Conservation (phyloP, 2,888 invertebrate species). For the Caenorhabditis doughertyi region DNA sequence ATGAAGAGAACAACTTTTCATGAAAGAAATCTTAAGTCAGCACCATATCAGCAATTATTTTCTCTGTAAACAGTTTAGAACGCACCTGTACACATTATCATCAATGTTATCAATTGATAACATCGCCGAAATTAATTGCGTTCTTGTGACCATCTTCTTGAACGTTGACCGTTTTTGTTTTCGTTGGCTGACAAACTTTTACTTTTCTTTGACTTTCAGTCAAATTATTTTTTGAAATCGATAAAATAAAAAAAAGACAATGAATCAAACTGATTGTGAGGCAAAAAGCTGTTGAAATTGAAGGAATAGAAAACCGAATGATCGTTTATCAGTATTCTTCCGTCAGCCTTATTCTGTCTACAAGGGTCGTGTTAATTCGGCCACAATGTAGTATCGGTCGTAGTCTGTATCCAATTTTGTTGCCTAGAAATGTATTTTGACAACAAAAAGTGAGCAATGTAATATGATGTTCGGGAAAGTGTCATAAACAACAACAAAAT, state of each 20-base stretch:
- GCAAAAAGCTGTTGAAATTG: constrained; percentile 4
- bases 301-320: neutral
- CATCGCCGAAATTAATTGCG: constrained; percentile 53
- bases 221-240: neutral
- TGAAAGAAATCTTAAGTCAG: too few relatives aligned
- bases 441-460: neutral
- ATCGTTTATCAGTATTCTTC: constrained; percentile 31
- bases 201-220: constrained; percentile 8
- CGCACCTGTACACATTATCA: constrained; percentile 55
- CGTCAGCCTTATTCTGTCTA: constrained; percentile 7
- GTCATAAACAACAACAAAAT: constrained; percentile 25
- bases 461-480: neutral
- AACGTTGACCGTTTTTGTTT: constrained; percentile 11
- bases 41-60: too few relatives aligned
- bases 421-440: neutral
- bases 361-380: constrained; percentile 12
- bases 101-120: constrained; percentile 61
- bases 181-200: neutral
- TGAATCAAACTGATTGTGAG: neutral
- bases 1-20: too few relatives aligned
- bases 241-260: constrained; percentile 11
- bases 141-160: constrained; percentile 34
- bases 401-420: constrained; percentile 7
- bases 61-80: constrained; percentile 4
- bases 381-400: constrained; percentile 20